Evolutionary conservation across 2,888 invertebrate species (phyloP), one percentile per base, ranked within the genome.

Genomic region (Achlya flavicornis): DNA sequence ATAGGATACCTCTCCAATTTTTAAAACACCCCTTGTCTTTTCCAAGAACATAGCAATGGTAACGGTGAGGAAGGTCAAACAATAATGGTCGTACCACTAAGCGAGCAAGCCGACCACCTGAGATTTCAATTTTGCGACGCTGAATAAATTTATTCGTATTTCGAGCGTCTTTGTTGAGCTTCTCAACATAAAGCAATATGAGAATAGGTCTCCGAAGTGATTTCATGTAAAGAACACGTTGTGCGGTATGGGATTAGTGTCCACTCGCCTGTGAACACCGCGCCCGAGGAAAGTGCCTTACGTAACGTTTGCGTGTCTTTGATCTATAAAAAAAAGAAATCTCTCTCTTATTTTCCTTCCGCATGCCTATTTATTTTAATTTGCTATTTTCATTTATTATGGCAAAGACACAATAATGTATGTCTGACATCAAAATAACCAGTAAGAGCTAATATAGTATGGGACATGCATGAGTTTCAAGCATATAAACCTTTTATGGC

Each of bases 81-180:
- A 58, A 80, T 8, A 64, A 67, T 83, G 87, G 89, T 70, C 69
- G 66, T 64, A 66, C 69, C 69, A 75, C 69, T 73, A 79, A 80
- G 74, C 81, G 79, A 76, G 80, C 78, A 68, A 76, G 76, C 74
- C 84, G 86, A 85, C 89, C 92, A 92, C 91, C 91, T 92, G 92
- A 91, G 91, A 92, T 92, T 92, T 91, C 90, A 92, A 92, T 92
- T 90, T 92, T 83, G 86, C 85, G 84, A 83, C 86, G 86, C 83
- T 85, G 89, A 87, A 90, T 91, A 90, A 89, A 90, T 91, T 90
- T 91, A 88, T 90, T 87, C 86, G 79, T 86, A 86, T 89, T 86
- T 85, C 81, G 79, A 79, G n/a, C 79, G 75, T 81, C 85, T 87
- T 86, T 85, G 81, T 86, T 84, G 81, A 83, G 84, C 79, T 83